Base-by-base conservation (phyloP, 2,888 invertebrate genomes). In the Heliconius hortense region DNA sequence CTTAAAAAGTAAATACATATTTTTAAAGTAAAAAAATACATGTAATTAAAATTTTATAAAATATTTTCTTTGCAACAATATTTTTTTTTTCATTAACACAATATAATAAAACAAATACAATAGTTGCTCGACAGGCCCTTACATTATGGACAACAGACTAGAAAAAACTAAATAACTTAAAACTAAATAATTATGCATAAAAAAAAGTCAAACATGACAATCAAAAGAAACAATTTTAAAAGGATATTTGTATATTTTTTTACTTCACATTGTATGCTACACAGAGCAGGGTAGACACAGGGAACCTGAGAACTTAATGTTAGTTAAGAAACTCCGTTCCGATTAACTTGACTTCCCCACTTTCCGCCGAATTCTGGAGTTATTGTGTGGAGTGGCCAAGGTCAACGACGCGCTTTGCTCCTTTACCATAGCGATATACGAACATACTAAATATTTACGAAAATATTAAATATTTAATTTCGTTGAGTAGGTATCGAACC, bases 101-200 rank as follows among this genome's bases (percentile, higher is more conserved):
- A 39, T 39, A 28, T 68, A 68, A n/a, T 18, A 28, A 28, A 53
- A 26, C 21, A 68, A 31, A 68, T 18, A 60, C 39, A 24, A 59
- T 71, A 59, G 26, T 71, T 39, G n/a, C 35, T 71, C 24, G 39
- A 75, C 62, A 68, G 66, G n/a, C 68, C 53, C 48, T 73, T 43
- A 74, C 1, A 35, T 18, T 18, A 48, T n/a, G 71, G 56, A 63
- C 77, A 81, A 85, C 80, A 88, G 88, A 88, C 88, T 89, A 89
- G 88, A 88, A 82, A 87, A 82, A 73, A 84, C 80, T 82, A 84
- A 80, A 85, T 86, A 86, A 88, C 78, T 77, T 78, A 78, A 35
- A 75, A 75, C 74, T 74, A 79, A 75, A 73, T 73, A 74, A 78
- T 43, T 67, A 35, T 66, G 59, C 24, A 48, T 48, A 5, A 48